Evolutionary conservation across 2,888 invertebrate genomes (phyloP).

Genomic region (Mystacides longicornis): DNA sequence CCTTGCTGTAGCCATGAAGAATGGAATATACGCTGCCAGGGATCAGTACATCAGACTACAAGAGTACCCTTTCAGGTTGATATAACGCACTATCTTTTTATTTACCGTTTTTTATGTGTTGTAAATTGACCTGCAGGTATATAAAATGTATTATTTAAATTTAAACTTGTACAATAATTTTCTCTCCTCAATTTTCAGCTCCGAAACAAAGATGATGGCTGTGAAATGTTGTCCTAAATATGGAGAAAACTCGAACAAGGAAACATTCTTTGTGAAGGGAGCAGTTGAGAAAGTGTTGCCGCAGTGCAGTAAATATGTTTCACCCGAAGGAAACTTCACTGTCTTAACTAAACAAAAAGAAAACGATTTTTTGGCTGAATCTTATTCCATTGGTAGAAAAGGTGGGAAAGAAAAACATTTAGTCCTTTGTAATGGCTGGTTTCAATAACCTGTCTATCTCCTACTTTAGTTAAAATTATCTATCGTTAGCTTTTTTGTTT

Average conservation of each 20-base stretch:
- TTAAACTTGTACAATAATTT: not conserved
- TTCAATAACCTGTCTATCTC: no score
- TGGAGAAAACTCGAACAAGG: slow-evolving; percentile 60
- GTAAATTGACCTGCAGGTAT: not conserved
- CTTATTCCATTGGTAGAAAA: slow-evolving; percentile 80
- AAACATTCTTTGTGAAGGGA: slow-evolving; percentile 89
- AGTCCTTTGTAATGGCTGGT: no score
- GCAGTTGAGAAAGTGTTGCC: slow-evolving; percentile 87
- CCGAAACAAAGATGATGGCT: slow-evolving; percentile 98
- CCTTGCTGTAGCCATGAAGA: slow-evolving; percentile 86
- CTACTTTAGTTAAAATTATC: no score
- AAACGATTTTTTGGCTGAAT: slow-evolving; percentile 71
- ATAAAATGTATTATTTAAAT: not conserved
- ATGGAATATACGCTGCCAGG: slow-evolving; percentile 73
- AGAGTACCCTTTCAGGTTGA: slow-evolving; percentile 87
- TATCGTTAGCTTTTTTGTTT: no score
- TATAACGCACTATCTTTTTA: not conserved
- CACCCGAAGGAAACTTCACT: slow-evolving; percentile 63
- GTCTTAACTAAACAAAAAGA: slow-evolving; percentile 74
- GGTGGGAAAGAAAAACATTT: no score
- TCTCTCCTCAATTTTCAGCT: slow-evolving; percentile 44
- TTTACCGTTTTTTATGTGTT: not conserved
- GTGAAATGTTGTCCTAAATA: slow-evolving; percentile 85
- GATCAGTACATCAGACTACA: slow-evolving; percentile 80
- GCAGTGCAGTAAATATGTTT: slow-evolving; percentile 72